Evolutionary conservation across 2,797 vertebrate species (phyloP).

Genomic region (Gymnothorax reevesii): DNA sequence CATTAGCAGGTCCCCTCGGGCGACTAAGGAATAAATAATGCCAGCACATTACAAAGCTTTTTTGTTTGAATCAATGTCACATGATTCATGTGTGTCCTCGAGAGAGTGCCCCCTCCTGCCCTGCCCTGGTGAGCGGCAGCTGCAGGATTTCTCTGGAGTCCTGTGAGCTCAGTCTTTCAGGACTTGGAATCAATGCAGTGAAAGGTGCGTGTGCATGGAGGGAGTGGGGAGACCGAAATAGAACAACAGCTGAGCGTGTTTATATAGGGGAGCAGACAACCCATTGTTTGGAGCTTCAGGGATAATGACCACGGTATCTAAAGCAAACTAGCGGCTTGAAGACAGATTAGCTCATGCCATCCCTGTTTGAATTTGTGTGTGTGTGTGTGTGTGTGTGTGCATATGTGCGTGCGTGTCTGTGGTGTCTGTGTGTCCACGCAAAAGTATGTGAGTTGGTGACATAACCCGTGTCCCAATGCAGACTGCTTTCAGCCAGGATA

Average conservation of each 20-base stretch:
- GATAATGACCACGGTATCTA: slow-evolving; percentile 71
- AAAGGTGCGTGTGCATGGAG: slow-evolving; percentile 55
- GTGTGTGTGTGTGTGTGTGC: slow-evolving; percentile 25
- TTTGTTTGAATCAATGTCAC: not conserved
- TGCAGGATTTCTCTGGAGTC: slow-evolving; percentile 56
- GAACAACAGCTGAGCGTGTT: slow-evolving; percentile 88
- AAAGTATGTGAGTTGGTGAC: slow-evolving; percentile 45
- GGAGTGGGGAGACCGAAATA: slow-evolving; percentile 73
- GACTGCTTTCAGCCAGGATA: not conserved
- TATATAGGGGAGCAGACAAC: slow-evolving; percentile 67
- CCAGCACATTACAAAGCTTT: not conserved
- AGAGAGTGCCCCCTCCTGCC: slow-evolving; percentile 54
- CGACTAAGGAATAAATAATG: not conserved
- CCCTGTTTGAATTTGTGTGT: slow-evolving; percentile 43
- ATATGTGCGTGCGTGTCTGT: slow-evolving; percentile 45
- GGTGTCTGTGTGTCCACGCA: not conserved
- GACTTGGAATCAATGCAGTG: not conserved
- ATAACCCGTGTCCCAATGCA: not conserved
- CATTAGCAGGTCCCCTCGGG: not conserved
- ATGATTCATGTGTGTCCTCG: slow-evolving; percentile 4
- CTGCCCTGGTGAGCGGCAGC: slow-evolving; percentile 51
- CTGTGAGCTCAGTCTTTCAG: slow-evolving; percentile 38
- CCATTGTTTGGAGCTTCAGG: slow-evolving; percentile 81
- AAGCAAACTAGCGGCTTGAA: slow-evolving; percentile 63
- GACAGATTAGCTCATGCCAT: slow-evolving; percentile 62